phyloP scores from a whole-genome alignment of 2,113 vertebrate species.

The Bungarus multicinctus region DNA sequence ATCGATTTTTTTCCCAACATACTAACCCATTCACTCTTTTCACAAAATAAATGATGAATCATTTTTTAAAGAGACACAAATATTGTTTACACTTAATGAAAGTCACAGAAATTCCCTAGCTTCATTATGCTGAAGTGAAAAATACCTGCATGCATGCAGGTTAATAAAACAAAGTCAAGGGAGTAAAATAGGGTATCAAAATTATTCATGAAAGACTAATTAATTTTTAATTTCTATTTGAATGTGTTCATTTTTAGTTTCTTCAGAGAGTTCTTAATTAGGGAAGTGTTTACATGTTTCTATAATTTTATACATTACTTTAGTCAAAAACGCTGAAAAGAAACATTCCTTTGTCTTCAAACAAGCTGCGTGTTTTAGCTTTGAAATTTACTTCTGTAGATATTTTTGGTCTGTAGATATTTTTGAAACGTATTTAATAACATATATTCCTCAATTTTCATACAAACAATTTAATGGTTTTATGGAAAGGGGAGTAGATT shows the following conservation, averaged over 20 bases:
- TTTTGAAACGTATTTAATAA: too few species aligned
- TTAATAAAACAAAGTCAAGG: neutral
- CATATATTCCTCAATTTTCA: too few species aligned
- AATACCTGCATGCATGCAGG: neutral
- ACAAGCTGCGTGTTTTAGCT: too few species aligned
- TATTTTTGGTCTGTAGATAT: too few species aligned
- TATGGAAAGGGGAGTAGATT: too few species aligned
- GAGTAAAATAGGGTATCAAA: neutral
- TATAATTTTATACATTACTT: slow-evolving; percentile 14
- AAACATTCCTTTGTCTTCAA: too few species aligned
- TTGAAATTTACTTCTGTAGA: too few species aligned
- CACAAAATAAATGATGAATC: neutral
- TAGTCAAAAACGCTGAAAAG: too few species aligned
- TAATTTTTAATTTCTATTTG: slow-evolving; percentile 4
- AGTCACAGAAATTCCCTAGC: neutral
- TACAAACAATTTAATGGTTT: too few species aligned
- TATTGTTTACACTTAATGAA: neutral
- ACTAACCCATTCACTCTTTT: neutral
- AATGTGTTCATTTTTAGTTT: neutral
- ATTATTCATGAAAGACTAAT: neutral
- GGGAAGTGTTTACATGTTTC: slow-evolving; percentile 8
- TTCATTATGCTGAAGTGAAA: neutral
- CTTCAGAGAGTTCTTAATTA: slow-evolving; percentile 1
- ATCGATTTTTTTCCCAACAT: neutral
- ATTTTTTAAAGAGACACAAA: neutral